These are phyloP conservation scores for Aethes cnicana DNA, from an alignment of 2,888 invertebrate species.

Conservation along the genomic window DNA sequence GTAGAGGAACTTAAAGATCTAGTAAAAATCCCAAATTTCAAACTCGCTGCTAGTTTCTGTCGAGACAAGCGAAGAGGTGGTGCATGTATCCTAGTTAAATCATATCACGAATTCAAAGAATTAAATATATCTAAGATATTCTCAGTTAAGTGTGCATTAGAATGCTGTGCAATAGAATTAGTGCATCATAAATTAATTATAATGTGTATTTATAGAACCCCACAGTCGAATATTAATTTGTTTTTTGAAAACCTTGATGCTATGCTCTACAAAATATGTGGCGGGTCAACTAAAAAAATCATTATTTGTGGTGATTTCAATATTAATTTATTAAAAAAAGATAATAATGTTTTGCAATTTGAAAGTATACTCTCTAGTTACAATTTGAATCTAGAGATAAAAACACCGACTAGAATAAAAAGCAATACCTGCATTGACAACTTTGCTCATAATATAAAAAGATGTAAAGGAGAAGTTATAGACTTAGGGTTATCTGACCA, in stretches of 20 bases:
- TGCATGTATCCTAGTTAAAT: too few species aligned
- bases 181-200: neutral
- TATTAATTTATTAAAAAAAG: too few species aligned
- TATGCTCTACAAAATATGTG: too few species aligned
- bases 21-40: too few species aligned
- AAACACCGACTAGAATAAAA: neutral
- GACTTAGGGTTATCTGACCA: neutral
- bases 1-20: too few species aligned
- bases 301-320: neutral
- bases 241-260: neutral
- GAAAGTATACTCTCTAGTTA: too few species aligned
- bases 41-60: too few species aligned
- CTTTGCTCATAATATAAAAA: neutral
- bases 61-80: too few species aligned
- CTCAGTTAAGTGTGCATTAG: neutral
- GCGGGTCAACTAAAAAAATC: too few species aligned
- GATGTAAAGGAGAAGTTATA: neutral
- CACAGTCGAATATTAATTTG: neutral
- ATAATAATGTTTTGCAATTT: too few species aligned
- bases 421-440: neutral
- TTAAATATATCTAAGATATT: neutral
- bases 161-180: constrained; percentile 4
- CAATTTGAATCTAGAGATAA: too few species aligned
- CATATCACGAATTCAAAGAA: neutral
- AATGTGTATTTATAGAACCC: neutral